phyloP scores from a whole-genome alignment of 2,113 vertebrate genomes.

The Aphyosemion australe region DNA sequence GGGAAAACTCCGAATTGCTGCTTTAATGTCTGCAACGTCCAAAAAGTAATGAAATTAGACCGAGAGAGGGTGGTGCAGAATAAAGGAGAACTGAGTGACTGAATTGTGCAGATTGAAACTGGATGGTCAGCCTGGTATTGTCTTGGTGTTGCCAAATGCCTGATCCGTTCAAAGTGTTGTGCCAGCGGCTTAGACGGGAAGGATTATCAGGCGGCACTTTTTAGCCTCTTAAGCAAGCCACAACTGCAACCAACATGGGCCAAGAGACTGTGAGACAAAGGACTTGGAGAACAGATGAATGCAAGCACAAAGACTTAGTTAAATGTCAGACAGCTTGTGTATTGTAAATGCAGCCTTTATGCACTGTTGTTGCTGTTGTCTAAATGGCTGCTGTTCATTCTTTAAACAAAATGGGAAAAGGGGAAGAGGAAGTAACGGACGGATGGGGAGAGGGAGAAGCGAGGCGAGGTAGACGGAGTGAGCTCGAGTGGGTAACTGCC shows the following conservation, averaged over 20 bases:
- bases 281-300: slow-evolving; percentile 29
- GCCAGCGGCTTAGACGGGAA: slow-evolving; percentile 54
- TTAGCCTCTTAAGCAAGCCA: slow-evolving; percentile 65
- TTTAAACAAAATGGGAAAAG: slow-evolving; percentile 19
- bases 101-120: slow-evolving; percentile 2
- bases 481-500: slow-evolving; percentile 39
- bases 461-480: slow-evolving; percentile 18
- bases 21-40: too few relatives aligned
- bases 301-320: slow-evolving; percentile 24
- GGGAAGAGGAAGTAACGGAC: not conserved
- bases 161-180: slow-evolving; percentile 47
- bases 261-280: slow-evolving; percentile 47
- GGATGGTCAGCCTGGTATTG: slow-evolving; percentile 43
- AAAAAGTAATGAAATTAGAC: too few relatives aligned
- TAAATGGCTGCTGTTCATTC: slow-evolving; percentile 23
- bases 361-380: slow-evolving; percentile 38
- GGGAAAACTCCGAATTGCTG: too few relatives aligned
- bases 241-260: slow-evolving; percentile 51
- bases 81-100: not conserved
- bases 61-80: not conserved
- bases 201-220: slow-evolving; percentile 73
- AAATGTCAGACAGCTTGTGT: slow-evolving; percentile 59
- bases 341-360: slow-evolving; percentile 39
- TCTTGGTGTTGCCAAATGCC: slow-evolving; percentile 28
- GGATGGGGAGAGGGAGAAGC: slow-evolving; percentile 1